Percentiles rank a stretch among this genome's conserved stretches.
phyloP scores from a whole-genome alignment of 1,140 invertebrate genomes.

The Drosophila kurseongensis region DNA sequence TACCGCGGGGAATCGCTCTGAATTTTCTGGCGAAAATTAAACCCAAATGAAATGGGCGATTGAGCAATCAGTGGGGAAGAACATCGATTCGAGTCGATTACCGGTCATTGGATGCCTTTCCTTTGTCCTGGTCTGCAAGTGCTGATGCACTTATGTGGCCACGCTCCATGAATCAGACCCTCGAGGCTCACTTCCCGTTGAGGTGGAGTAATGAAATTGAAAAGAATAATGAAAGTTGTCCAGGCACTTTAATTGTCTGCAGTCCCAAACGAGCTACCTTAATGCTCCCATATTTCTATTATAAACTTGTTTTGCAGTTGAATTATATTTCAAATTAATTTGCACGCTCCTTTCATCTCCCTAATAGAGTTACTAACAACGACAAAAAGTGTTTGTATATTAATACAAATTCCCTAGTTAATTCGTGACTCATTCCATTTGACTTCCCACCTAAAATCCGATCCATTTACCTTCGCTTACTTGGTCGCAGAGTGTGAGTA shows the following conservation, averaged over 20 bases:
- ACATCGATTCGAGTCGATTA: constrained; percentile 29
- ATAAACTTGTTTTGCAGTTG: constrained; percentile 26
- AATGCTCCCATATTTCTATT: not conserved
- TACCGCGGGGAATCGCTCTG: constrained; percentile 4
- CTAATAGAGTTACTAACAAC: not conserved
- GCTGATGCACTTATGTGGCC: constrained; percentile 17
- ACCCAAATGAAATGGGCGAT: constrained; percentile 39
- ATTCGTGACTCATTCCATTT: constrained; percentile 24
- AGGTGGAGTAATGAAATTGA: constrained; percentile 15
- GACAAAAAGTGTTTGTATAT: not conserved
- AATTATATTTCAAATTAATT: constrained; percentile 45
- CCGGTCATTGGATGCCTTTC: constrained; percentile 20
- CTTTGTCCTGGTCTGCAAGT: not conserved
- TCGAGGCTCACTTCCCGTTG: not conserved
- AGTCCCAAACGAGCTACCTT: not conserved
- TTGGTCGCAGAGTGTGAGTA: constrained; percentile 29
- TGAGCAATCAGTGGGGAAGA: constrained; percentile 35
- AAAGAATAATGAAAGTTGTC: constrained; percentile 12
- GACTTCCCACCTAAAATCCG: constrained; percentile 16
- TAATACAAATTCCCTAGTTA: constrained; percentile 14
- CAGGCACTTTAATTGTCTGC: constrained; percentile 11
- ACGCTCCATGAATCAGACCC: constrained; percentile 5
- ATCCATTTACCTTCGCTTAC: constrained; percentile 35
- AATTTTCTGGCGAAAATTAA: constrained; percentile 43
- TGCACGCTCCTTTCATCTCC: constrained; percentile 14